Conservation (phyloP, 1,140 invertebrate genomes). For the Brachionus paranguensis region DNA sequence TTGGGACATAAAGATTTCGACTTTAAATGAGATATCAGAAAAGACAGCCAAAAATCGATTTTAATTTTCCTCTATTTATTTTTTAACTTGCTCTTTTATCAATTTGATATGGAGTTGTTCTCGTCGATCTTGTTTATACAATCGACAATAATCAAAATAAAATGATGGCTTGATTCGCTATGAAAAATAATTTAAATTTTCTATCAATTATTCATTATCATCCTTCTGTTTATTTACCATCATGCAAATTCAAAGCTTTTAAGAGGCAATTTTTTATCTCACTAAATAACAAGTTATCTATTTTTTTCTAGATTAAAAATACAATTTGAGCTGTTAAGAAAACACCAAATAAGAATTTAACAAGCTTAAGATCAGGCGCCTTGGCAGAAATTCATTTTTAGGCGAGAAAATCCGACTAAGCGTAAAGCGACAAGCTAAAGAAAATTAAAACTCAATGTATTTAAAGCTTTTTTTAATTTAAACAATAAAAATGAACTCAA, state of each 20-base stretch:
- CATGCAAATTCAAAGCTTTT: not conserved
- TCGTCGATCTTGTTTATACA: not conserved
- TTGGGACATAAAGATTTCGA: not conserved
- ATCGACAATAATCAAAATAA: not conserved
- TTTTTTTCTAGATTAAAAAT: not conserved
- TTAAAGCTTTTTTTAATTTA: too few relatives aligned
- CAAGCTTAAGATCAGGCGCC: too few relatives aligned
- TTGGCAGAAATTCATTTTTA: not conserved
- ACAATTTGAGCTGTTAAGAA: not conserved
- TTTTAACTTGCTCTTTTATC: not conserved
- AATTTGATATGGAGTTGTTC: not conserved
- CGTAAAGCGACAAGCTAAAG: not conserved
- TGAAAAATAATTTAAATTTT: not conserved
- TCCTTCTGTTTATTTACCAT: not conserved
- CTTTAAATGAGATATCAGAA: not conserved
- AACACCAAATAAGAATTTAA: not conserved
- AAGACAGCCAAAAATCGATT: not conserved
- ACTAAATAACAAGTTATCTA: not conserved
- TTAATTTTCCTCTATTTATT: not conserved
- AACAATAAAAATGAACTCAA: too few relatives aligned
- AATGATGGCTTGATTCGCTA: not conserved
- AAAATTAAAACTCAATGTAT: not conserved
- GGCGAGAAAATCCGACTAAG: not conserved
- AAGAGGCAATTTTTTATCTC: not conserved
- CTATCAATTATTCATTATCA: not conserved